These are phyloP conservation scores for Hemicordylus capensis DNA, from an alignment of 2,113 vertebrate species.

Conservation along the genomic window DNA sequence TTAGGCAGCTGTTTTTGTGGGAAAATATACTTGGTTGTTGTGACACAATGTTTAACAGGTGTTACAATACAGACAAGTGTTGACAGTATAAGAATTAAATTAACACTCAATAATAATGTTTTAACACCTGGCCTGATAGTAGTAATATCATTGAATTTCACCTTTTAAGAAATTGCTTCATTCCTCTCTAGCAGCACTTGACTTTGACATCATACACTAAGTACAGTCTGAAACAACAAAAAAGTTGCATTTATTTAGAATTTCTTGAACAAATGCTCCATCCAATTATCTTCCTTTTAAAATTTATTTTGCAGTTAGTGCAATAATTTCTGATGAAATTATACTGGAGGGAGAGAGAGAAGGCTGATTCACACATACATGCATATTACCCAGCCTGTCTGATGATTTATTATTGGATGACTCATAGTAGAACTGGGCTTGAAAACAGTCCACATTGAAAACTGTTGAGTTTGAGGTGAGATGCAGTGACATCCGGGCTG, in stretches of 20 bases:
- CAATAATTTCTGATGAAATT: constrained; percentile 3
- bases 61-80: constrained; percentile 61
- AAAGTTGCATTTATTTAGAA: background rate
- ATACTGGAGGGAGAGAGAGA: background rate
- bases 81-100: constrained; percentile 67
- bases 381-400: background rate
- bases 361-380: background rate
- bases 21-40: constrained; percentile 60
- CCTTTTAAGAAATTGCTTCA: constrained; percentile 61
- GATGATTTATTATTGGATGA: background rate
- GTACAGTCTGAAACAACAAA: constrained; percentile 11
- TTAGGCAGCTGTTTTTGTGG: constrained; percentile 66
- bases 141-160: constrained; percentile 60
- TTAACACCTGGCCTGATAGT: constrained; percentile 66
- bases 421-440: background rate
- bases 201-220: constrained; percentile 42
- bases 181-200: constrained; percentile 58
- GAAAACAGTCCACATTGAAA: background rate
- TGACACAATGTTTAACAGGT: constrained; percentile 65
- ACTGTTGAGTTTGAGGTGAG: background rate
- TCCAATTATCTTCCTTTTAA: constrained; percentile 41
- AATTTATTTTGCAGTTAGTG: background rate
- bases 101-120: constrained; percentile 66
- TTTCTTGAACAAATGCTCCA: background rate
- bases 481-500: background rate